Conservation (phyloP, 2,888 invertebrate genomes). For the Hydriomena furcata region DNA sequence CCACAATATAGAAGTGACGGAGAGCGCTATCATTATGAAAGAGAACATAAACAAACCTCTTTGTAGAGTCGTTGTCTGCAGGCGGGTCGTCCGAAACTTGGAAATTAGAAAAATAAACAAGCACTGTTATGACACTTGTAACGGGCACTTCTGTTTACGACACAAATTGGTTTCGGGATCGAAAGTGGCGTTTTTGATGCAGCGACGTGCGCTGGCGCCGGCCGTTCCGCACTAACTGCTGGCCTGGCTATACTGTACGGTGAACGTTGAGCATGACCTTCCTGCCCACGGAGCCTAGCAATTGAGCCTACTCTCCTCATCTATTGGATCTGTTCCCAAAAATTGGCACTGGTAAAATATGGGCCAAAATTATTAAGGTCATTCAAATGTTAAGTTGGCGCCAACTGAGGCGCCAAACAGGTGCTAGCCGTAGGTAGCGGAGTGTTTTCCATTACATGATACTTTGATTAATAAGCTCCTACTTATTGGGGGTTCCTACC, state of each 20-base stretch:
- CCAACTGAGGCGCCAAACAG: too few species aligned
- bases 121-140: constrained; percentile 71
- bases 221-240: constrained; percentile 74
- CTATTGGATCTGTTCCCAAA: constrained; percentile 49
- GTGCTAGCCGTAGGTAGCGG: too few species aligned
- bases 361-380: neutral
- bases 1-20: constrained; percentile 48
- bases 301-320: constrained; percentile 64
- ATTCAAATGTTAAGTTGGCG: too few species aligned
- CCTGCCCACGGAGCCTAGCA: constrained; percentile 73
- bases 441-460: too few species aligned
- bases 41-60: constrained; percentile 65
- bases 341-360: constrained; percentile 24
- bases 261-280: constrained; percentile 76
- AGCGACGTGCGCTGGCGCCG: constrained; percentile 69
- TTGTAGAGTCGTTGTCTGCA: constrained; percentile 56
- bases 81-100: constrained; percentile 50
- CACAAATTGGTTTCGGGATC: constrained; percentile 65
- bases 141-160: constrained; percentile 69
- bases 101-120: constrained; percentile 64
- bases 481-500: too few species aligned
- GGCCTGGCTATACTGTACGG: constrained; percentile 41
- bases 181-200: constrained; percentile 40
- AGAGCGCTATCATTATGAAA: constrained; percentile 38
- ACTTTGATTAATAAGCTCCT: too few species aligned